A percentile compares a stretch with the other conserved stretches of the same genome.
Conservation (phyloP, 2,797 vertebrate species). For the Silurus aristotelis region DNA sequence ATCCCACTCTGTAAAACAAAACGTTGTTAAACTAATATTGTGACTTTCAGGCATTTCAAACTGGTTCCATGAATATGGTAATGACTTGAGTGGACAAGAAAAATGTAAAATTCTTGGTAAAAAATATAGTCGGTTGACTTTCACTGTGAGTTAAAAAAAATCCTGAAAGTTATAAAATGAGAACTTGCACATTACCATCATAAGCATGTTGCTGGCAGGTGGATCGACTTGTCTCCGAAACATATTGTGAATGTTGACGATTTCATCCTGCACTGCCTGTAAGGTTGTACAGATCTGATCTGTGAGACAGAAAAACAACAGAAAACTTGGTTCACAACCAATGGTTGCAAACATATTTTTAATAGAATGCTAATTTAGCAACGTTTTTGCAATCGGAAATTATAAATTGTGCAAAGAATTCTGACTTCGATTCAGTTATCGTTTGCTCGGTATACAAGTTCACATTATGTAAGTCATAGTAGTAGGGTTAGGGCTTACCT, state of each 20-base stretch:
- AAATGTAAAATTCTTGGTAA: background rate
- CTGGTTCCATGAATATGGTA: background rate
- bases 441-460: background rate
- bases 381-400: background rate
- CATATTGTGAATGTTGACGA: slow-evolving; percentile 66
- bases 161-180: background rate
- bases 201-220: slow-evolving; percentile 69
- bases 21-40: background rate
- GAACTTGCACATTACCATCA: slow-evolving; percentile 63
- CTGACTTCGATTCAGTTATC: background rate
- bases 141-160: background rate
- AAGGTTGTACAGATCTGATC: slow-evolving; percentile 60
- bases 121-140: background rate
- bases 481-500: slow-evolving; percentile 61
- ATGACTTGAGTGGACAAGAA: background rate
- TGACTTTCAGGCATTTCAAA: background rate
- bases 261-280: slow-evolving; percentile 61
- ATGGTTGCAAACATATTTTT: too few relatives aligned
- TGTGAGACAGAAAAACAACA: slow-evolving; percentile 33
- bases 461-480: background rate
- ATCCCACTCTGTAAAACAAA: background rate
- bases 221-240: slow-evolving; percentile 67
- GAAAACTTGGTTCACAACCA: background rate
- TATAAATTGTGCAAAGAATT: background rate
- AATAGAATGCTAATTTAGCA: background rate